Base-by-base conservation (phyloP, 2,888 invertebrate genomes). In the Brenthis ino region DNA sequence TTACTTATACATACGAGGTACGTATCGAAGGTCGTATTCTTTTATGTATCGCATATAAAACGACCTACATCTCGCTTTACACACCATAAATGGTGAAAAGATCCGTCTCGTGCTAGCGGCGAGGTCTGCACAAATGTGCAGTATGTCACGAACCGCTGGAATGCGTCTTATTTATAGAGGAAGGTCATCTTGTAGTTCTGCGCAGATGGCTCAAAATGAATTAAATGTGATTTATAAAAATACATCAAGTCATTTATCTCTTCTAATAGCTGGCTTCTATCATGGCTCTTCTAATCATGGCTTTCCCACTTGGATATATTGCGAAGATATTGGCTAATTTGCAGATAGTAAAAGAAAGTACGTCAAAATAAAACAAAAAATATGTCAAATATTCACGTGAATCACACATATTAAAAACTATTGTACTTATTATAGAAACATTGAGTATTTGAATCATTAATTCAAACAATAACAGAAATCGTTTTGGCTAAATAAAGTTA, bases 141-240 rank as follows among this genome's bases (percentile, higher is more conserved):
- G 83, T 81, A 83, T 86, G 85, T 82, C 83, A 80, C 80, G 77
- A 77, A 85, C 82, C 37, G 83, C 77, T 76, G 82, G 81, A 82
- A 80, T 79, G 78, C 77, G 74, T 77, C 74, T 73, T 89, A 88
- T 88, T 85, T 85, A 85, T 87, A 89, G 84, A 78, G 76, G 86
- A 88, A 89, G 89, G 89, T 83, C 85, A 80, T 70, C 75, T 77
- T 76, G 80, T 69, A 69, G 57, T 67, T 66, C 60, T 70, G 72
- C 76, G 65, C 51, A 57, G 48, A 65, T 63, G 57, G 66, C 64
- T 50, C 57, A 54, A 66, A 54, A 57, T 69, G 61, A 60, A n/a
- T 57, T 48, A 48, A n/a, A 61, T 53, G 47, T 54, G 50, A 51
- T 65, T 68, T 63, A 16, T 54, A 5, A 6, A 37, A 11, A 16